Evolutionary conservation across 2,797 vertebrate species (phyloP).

Genomic region (Tiaroga cobitis): DNA sequence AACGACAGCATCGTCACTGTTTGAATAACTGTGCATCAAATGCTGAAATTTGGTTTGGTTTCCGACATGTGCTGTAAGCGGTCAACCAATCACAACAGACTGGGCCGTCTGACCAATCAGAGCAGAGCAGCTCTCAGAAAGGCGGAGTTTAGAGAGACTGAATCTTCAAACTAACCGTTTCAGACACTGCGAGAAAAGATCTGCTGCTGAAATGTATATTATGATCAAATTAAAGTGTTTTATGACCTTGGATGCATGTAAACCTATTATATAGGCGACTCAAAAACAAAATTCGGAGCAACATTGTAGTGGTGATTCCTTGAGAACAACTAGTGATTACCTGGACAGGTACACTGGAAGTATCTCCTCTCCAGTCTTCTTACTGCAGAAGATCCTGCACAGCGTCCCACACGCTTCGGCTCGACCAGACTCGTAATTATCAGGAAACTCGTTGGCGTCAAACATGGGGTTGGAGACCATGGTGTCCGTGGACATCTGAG

Average conservation of each 20-base stretch:
- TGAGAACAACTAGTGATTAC: slow-evolving; percentile 66
- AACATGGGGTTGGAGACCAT: slow-evolving; percentile 87
- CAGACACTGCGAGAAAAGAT: background rate
- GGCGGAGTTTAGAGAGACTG: background rate
- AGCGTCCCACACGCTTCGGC: slow-evolving; percentile 93
- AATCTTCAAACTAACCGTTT: background rate
- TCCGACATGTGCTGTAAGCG: too few species aligned
- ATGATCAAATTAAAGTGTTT: background rate
- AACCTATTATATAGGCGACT: background rate
- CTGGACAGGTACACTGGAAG: slow-evolving; percentile 91
- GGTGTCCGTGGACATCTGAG: slow-evolving; percentile 88
- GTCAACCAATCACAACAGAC: background rate
- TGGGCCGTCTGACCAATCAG: background rate
- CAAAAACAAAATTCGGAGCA: background rate
- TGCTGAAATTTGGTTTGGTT: too few species aligned
- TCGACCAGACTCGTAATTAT: slow-evolving; percentile 90
- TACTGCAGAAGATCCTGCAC: slow-evolving; percentile 94
- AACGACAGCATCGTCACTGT: too few species aligned
- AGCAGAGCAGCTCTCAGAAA: background rate
- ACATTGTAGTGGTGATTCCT: background rate
- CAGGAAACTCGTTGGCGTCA: slow-evolving; percentile 88
- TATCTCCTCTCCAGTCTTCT: slow-evolving; percentile 94
- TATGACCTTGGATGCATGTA: background rate
- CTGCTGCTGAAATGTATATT: background rate
- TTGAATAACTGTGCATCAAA: too few species aligned